Evolutionary conservation across 2,797 vertebrate genomes (phyloP).

Genomic region (Poecilia gillii): DNA sequence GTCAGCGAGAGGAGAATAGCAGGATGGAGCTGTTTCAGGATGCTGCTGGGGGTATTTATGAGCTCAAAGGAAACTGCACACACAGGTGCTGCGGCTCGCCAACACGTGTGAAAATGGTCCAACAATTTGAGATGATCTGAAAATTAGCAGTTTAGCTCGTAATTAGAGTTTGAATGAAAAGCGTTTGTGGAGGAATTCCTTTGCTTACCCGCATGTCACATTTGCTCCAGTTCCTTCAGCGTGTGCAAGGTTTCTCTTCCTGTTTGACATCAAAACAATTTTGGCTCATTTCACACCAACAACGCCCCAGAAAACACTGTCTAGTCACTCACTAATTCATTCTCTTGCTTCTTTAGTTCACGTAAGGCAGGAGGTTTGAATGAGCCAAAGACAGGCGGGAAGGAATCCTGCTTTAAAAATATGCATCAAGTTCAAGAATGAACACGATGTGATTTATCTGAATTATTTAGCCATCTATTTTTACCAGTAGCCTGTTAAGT

Average conservation of each 20-base stretch:
- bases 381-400: conserved; percentile 62
- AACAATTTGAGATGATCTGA: conserved; percentile 51
- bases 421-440: conserved; percentile 44
- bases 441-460: conserved; percentile 53
- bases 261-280: conserved; percentile 37
- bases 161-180: conserved; percentile 41
- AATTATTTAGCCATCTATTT: conserved; percentile 55
- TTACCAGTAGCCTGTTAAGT: conserved; percentile 58
- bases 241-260: conserved; percentile 36
- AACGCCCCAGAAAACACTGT: conserved; percentile 40
- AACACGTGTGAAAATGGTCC: conserved; percentile 25
- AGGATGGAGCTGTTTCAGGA: conserved; percentile 55
- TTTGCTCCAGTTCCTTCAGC: conserved; percentile 22
- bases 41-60: conserved; percentile 64
- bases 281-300: conserved; percentile 35
- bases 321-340: conserved; percentile 30
- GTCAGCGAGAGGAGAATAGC: conserved; percentile 33
- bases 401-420: conserved; percentile 51
- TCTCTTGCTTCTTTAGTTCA: conserved; percentile 46
- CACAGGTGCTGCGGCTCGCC: conserved; percentile 68
- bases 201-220: conserved; percentile 31
- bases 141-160: conserved; percentile 40
- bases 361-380: conserved; percentile 53
- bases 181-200: conserved; percentile 28
- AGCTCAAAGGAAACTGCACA: conserved; percentile 62